Base-by-base conservation (phyloP, 2,797 vertebrate genomes). In the Coilia nasus region DNA sequence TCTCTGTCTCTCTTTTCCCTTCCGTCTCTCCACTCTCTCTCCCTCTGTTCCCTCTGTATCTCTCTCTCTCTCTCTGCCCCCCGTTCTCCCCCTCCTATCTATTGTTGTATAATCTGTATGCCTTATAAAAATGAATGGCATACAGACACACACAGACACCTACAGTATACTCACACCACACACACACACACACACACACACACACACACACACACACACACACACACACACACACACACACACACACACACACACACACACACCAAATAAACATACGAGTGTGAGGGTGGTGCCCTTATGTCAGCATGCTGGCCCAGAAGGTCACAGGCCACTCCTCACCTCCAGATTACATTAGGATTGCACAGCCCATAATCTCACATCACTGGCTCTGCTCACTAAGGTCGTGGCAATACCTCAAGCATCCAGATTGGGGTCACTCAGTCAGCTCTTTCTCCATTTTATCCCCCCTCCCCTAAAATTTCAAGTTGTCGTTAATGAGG, bases 341-440 rank as follows among this genome's bases (percentile, higher is more conserved):
- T 78, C 35, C 15, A 78, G 71, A 78, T 78, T 78, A 78, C 15
- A 3, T 78, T 19, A 78, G 71, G 71, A 78, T 78, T 78, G 31
- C 35, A 17, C 35, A 5, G 19, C 31, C 71, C 35, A 21, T 44
- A 78, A 78, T 78, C 71, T 78, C 71, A 78, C 17, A 78, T 78
- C 71, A 78, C 71, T 44, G 35, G 31, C 17, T 19, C 71, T 78
- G 41, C 31, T 78, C 71, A 78, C 35, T 44, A 31, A 78, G 71
- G 90, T 6, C 2, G 9, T n/a, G 35, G 17, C 67, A 75, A 31
- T 75, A 25, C 9, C 2, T 6, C 21, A 41, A 44, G 31, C 15
- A 78, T 78, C 31, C 35, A 44, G 19, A 41, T 35, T 78, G 71
- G 44, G 71, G 35, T 78, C 35, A 78, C 71, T 25, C 71, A 41